Evolutionary conservation across 2,888 invertebrate species (phyloP).

Genomic region (Cistogaster globosa): DNA sequence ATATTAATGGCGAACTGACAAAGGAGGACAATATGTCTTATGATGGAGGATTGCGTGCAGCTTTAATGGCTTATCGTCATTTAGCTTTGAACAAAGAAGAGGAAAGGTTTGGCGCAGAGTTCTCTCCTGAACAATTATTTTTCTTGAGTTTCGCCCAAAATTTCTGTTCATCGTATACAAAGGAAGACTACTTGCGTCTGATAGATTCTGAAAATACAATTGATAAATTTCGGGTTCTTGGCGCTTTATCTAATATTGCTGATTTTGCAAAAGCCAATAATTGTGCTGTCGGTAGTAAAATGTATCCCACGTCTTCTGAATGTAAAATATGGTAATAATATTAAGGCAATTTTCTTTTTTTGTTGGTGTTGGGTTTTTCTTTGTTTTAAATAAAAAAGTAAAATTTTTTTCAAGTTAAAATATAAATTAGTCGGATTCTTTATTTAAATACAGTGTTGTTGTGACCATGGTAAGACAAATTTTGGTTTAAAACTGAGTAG

Average conservation of each 20-base stretch:
- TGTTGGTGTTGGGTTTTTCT: no score
- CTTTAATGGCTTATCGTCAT: constrained; percentile 77
- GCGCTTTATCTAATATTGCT: constrained; percentile 78
- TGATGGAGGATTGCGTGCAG: constrained; percentile 77
- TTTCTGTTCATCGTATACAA: constrained; percentile 77
- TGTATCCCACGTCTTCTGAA: constrained; percentile 77
- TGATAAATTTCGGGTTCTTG: constrained; percentile 80
- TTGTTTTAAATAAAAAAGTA: no score
- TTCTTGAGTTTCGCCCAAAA: constrained; percentile 80
- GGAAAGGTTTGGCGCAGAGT: constrained; percentile 78
- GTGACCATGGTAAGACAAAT: no score
- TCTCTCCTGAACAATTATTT: constrained; percentile 80
- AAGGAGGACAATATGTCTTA: constrained; percentile 81
- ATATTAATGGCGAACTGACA: constrained; percentile 74
- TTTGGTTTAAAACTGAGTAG: no score
- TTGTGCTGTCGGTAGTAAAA: constrained; percentile 77
- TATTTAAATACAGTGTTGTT: no score
- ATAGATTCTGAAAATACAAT: constrained; percentile 77
- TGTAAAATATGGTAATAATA: constrained; percentile 78
- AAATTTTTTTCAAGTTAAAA: no score
- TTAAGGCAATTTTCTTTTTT: no score
- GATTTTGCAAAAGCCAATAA: constrained; percentile 78
- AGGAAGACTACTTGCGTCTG: constrained; percentile 79
- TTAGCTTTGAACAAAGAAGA: constrained; percentile 73
- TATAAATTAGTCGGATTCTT: no score